Conservation (phyloP, 2,113 vertebrate genomes). For the Ariopsis seemanni region DNA sequence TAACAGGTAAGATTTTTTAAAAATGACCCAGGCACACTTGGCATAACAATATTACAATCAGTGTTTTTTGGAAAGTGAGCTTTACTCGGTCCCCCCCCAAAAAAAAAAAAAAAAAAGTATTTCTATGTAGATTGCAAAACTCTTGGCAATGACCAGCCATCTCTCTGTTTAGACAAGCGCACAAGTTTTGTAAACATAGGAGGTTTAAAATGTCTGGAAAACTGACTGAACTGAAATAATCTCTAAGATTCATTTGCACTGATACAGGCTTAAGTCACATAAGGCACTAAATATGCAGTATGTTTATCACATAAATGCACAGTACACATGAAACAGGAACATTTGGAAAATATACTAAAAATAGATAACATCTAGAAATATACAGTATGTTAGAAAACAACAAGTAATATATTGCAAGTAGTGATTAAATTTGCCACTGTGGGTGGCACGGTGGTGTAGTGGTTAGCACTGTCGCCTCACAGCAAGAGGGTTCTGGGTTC, state of each 20-base stretch:
- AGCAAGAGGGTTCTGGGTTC: too few relatives aligned
- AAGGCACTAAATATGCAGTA: neutral
- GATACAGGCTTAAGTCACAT: neutral
- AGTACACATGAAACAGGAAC: neutral
- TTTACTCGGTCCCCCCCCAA: neutral
- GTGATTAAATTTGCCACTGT: neutral
- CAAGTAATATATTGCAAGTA: neutral
- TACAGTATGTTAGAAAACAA: neutral
- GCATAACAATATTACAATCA: neutral
- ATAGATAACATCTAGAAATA: neutral
- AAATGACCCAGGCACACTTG: neutral
- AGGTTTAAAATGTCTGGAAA: neutral
- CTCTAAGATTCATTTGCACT: neutral
- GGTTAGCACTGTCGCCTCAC: too few relatives aligned
- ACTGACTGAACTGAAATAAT: neutral
- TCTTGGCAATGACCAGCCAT: neutral
- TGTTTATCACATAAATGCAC: neutral
- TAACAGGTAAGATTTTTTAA: neutral
- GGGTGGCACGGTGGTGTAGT: too few relatives aligned
- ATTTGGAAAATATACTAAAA: neutral
- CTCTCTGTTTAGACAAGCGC: neutral
- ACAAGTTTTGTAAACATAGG: neutral
- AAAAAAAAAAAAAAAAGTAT: neutral
- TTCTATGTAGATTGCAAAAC: neutral
- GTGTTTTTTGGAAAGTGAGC: neutral